These are phyloP conservation scores for Abrostola triplasia DNA, from an alignment of 2,888 invertebrate genomes.

Conservation along the genomic window DNA sequence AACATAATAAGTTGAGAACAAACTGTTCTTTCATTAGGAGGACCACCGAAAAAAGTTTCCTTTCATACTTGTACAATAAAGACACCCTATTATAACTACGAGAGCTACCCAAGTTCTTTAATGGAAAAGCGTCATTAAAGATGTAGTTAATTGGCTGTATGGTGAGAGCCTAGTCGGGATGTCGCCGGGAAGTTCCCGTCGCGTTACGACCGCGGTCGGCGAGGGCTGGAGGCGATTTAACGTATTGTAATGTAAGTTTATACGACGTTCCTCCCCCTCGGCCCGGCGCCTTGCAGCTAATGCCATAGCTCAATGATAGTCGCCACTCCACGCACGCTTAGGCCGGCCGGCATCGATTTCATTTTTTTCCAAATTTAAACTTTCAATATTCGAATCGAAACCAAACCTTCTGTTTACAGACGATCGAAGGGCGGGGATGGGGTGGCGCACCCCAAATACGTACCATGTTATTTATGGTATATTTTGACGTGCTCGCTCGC, in stretches of 20 bases:
- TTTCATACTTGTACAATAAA: constrained; percentile 54
- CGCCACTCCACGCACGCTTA: constrained; percentile 61
- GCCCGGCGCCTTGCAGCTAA: constrained; percentile 61
- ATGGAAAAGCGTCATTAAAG: constrained; percentile 77
- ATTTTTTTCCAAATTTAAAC: constrained; percentile 61
- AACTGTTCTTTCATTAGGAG: constrained; percentile 9
- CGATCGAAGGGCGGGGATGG: constrained; percentile 72
- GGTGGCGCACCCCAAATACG: constrained; percentile 75
- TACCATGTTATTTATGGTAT: constrained; percentile 85
- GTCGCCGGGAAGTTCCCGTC: constrained; percentile 65
- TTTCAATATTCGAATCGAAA: constrained; percentile 65
- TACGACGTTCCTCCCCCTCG: constrained; percentile 66
- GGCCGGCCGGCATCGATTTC: constrained; percentile 69
- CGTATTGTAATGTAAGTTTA: constrained; percentile 79
- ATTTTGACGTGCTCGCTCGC: constrained; percentile 85
- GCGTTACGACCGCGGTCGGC: constrained; percentile 70
- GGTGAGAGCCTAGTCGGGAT: constrained; percentile 68
- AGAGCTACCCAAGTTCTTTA: constrained; percentile 64
- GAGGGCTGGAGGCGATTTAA: constrained; percentile 79
- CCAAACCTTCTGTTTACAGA: constrained; percentile 64
- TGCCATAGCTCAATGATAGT: constrained; percentile 64
- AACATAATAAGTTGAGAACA: constrained; percentile 2
- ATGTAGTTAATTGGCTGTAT: constrained; percentile 77
- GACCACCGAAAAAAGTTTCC: constrained; percentile 33
- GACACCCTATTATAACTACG: constrained; percentile 52